A percentile compares a stretch with the other conserved stretches of the same genome.
phyloP scores from a whole-genome alignment of 2,888 invertebrate genomes.

The Eilema griseolum region DNA sequence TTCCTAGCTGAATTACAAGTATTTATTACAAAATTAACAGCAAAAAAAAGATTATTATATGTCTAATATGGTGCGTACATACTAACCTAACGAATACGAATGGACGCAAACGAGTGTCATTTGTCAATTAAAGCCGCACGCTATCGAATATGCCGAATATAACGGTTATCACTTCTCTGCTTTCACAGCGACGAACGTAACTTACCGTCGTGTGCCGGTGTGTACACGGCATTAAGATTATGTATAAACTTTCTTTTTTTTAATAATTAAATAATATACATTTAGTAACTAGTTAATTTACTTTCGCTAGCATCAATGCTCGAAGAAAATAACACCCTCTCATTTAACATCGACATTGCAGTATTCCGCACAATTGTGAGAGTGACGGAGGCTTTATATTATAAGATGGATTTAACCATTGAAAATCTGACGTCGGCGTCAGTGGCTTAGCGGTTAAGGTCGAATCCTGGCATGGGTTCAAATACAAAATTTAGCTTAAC shows the following conservation, averaged over 20 bases:
- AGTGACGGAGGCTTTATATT: background rate
- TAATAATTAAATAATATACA: background rate
- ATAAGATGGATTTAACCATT: background rate
- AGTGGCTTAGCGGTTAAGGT: too few species aligned
- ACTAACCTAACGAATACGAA: too few species aligned
- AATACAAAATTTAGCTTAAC: too few species aligned
- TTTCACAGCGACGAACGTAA: too few species aligned
- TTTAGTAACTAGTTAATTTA: background rate
- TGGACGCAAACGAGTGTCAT: too few species aligned
- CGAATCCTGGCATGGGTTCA: too few species aligned
- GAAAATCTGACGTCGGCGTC: too few species aligned
- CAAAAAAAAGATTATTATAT: too few species aligned
- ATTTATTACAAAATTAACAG: background rate
- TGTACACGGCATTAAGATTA: background rate
- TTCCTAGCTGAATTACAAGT: background rate
- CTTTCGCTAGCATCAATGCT: background rate
- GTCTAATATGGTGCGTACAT: too few species aligned
- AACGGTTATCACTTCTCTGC: too few species aligned
- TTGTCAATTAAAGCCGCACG: too few species aligned
- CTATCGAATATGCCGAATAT: too few species aligned
- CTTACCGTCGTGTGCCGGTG: background rate
- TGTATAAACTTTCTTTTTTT: conserved; percentile 3
- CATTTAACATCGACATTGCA: background rate
- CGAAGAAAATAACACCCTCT: background rate
- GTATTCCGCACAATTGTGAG: background rate